Conservation (phyloP, 1,140 invertebrate species). For the Drosophila bifasciata region DNA sequence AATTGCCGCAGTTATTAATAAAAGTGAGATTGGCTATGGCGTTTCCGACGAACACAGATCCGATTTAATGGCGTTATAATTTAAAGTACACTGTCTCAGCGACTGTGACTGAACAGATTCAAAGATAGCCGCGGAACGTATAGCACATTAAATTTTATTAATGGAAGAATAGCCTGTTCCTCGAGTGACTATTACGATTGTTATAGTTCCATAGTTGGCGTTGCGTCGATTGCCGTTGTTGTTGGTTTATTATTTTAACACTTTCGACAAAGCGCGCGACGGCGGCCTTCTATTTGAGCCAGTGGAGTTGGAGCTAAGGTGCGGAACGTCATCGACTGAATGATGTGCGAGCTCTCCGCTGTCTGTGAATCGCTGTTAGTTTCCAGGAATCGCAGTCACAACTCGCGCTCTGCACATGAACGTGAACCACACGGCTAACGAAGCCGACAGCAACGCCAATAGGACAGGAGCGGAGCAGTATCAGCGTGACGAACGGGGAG, state of each 20-base stretch:
- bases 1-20: constrained; percentile 33
- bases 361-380: constrained; percentile 84
- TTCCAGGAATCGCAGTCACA: constrained; percentile 78
- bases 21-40: constrained; percentile 31
- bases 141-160: constrained; percentile 54
- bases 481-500: constrained; percentile 58
- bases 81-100: constrained; percentile 51
- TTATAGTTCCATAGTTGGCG: constrained; percentile 49
- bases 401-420: constrained; percentile 14
- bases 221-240: constrained; percentile 46
- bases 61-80: constrained; percentile 54
- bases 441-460: constrained; percentile 33
- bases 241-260: constrained; percentile 79
- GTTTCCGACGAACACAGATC: constrained; percentile 10
- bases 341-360: constrained; percentile 82
- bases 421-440: constrained; percentile 19
- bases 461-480: constrained; percentile 28
- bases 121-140: constrained; percentile 47
- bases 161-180: constrained; percentile 31
- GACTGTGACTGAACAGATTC: background rate
- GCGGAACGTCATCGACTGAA: constrained; percentile 78
- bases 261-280: constrained; percentile 67
- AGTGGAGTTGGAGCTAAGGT: constrained; percentile 55
- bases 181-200: constrained; percentile 30
- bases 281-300: constrained; percentile 46